phyloP scores from a whole-genome alignment of 2,113 vertebrate species.

The Phylloscopus trochilus region DNA sequence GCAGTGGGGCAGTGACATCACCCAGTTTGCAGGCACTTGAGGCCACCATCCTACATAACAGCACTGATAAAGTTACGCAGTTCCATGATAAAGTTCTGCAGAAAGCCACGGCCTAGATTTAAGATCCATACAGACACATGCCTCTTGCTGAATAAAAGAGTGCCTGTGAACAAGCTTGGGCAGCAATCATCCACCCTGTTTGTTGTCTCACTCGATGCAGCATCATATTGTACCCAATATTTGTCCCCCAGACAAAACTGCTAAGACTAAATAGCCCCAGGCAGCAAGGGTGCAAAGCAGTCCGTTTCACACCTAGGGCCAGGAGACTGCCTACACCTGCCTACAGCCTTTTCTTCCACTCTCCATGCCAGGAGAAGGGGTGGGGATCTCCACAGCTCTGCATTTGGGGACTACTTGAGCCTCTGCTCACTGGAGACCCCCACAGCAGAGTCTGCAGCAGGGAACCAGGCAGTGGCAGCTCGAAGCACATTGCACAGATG shows the following conservation, averaged over 20 bases:
- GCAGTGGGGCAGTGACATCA: not conserved
- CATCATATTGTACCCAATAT: not conserved
- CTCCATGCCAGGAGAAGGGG: not conserved
- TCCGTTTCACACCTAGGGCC: not conserved
- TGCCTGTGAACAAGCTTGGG: not conserved
- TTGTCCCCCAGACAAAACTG: not conserved
- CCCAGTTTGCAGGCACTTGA: not conserved
- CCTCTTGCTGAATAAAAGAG: not conserved
- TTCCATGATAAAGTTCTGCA: not conserved
- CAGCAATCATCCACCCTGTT: not conserved
- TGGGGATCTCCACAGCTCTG: not conserved
- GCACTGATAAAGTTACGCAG: not conserved
- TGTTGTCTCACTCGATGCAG: not conserved
- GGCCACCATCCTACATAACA: not conserved
- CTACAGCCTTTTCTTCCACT: not conserved
- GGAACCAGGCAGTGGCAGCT: not conserved
- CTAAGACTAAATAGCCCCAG: not conserved
- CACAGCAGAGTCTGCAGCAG: not conserved
- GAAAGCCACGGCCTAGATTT: not conserved
- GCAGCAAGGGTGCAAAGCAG: not conserved
- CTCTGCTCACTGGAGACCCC: not conserved
- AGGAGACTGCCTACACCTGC: not conserved
- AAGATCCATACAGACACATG: rapidly evolving
- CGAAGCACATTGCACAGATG: not conserved
- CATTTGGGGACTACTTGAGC: not conserved